Base-by-base conservation (phyloP, 2,113 vertebrate species). In the Trogon surrucura region DNA sequence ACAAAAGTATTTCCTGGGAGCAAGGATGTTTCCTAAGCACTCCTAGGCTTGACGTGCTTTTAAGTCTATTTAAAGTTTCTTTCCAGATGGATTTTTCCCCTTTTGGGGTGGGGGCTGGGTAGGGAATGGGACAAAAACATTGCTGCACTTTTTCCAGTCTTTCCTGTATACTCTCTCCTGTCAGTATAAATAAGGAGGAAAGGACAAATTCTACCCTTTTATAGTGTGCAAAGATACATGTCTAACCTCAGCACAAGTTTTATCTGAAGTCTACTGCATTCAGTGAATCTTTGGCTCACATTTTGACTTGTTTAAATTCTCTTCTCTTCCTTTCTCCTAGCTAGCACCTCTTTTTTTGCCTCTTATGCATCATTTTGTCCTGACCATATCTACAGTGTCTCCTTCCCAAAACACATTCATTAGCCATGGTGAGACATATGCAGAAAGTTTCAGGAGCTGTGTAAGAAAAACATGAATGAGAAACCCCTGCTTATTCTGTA, bases 41-140 rank as follows among this genome's bases (percentile, higher is more conserved):
- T 84, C 29, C 41, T 56, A 74, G 30, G 21, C 27, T 36, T 83
- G 26, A 45, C 36, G 9, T 73, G 41, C 71, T 80, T 88, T 50
- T 14, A 81, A 91, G 12, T 32, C 73, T 86, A 74, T 64, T 60
- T 85, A 77, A 91, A 91, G 48, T 80, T 44, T 16, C 53, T 53
- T 88, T 82, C 36, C 44, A 54, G 48, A n/a, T 88, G n/a, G 20
- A 22, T 80, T 86, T 91, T 81, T 56, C 17, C 53, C 30, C 9
- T 16, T 34, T 93, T n/a, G 70, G 23, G 57, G 27, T 5, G 10
- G 13, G 16, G 32, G 10, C 17, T 5, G 29, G 47, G 7, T 4
- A 7, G 17, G 6, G 32, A 44, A 51, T 1, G 5, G 56, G 17
- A 44, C 16, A 91, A 13, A 51, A 78, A 75, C 21, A 41, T 29